These are phyloP conservation scores for Macaria notata DNA, from an alignment of 2,888 invertebrate species.

Conservation along the genomic window DNA sequence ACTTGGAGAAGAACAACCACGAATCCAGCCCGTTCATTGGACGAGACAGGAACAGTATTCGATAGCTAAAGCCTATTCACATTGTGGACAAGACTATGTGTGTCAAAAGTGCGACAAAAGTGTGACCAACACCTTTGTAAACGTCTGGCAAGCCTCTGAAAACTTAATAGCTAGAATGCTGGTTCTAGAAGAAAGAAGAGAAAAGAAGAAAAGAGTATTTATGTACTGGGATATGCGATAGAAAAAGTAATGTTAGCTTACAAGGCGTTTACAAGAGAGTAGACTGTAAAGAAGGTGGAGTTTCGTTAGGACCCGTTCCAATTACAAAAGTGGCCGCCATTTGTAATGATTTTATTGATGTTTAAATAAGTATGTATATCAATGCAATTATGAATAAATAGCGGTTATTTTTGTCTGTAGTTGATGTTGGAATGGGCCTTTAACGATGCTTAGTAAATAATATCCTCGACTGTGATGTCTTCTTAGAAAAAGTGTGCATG, in stretches of 20 bases:
- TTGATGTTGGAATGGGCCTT: too few species aligned
- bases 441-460: slow-evolving; percentile 47
- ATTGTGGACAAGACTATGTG: slow-evolving; percentile 24
- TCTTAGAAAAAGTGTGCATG: slow-evolving; percentile 74
- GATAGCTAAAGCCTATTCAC: slow-evolving; percentile 57
- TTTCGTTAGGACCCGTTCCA: slow-evolving; percentile 4
- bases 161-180: too few species aligned
- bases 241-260: background rate
- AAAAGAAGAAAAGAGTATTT: too few species aligned
- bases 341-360: too few species aligned
- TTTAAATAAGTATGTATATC: too few species aligned
- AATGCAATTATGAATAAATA: too few species aligned
- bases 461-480: slow-evolving; percentile 80
- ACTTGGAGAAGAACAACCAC: slow-evolving; percentile 87
- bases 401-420: too few species aligned
- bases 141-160: background rate
- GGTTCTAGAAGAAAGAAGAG: too few species aligned
- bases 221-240: too few species aligned
- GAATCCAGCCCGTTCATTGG: slow-evolving; percentile 86
- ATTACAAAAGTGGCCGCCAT: too few species aligned
- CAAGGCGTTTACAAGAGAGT: background rate
- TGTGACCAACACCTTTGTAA: slow-evolving; percentile 16
- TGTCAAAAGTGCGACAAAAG: slow-evolving; percentile 35
- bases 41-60: slow-evolving; percentile 66
- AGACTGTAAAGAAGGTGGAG: slow-evolving; percentile 37